Conservation (phyloP, 2,113 vertebrate species). For the Ciconia maguari region DNA sequence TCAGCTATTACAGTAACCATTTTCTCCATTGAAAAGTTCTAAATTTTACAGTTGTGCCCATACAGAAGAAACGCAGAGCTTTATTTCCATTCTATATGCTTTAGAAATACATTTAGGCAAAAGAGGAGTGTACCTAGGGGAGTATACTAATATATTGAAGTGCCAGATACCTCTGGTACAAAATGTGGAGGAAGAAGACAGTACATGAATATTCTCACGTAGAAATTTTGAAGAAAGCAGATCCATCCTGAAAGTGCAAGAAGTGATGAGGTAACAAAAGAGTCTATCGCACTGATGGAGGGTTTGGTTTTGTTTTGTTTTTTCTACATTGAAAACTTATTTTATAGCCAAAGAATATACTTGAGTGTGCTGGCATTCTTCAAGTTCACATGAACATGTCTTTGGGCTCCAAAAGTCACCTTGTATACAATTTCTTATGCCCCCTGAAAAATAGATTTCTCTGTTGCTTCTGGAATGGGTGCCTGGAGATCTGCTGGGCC, state of each 20-base stretch:
- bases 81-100: background rate
- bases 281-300: background rate
- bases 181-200: background rate
- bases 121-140: background rate
- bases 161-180: background rate
- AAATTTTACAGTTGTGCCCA: background rate
- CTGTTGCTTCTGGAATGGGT: background rate
- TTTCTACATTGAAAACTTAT: background rate
- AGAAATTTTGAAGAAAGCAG: background rate
- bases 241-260: background rate
- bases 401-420: background rate
- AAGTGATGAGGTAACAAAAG: background rate
- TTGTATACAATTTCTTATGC: background rate
- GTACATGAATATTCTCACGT: background rate
- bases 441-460: background rate
- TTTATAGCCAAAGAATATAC: background rate
- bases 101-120: background rate
- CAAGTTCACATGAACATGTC: background rate
- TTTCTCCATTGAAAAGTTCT: background rate
- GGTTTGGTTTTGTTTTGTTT: background rate
- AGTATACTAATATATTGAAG: background rate
- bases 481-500: constrained; percentile 13
- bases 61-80: background rate
- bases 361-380: background rate
- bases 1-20: background rate